Conservation (phyloP, 2,797 vertebrate species). For the Erethizon dorsatum region DNA sequence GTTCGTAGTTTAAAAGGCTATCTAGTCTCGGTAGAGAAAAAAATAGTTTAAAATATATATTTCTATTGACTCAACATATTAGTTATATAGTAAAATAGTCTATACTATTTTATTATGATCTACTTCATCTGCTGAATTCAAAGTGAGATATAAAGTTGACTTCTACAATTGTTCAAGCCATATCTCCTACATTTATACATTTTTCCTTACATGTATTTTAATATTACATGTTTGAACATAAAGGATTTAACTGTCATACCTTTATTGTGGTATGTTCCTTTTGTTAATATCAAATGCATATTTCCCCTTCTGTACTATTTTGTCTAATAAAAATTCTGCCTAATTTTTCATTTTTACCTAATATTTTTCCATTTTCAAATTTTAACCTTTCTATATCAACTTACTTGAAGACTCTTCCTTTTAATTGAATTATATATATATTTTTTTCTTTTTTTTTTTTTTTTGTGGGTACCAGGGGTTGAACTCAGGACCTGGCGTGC, state of each 20-base stretch:
- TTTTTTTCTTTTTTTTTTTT: too few relatives aligned
- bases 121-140: slow-evolving; percentile 4
- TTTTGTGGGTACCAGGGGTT: too few relatives aligned
- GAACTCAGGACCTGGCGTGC: too few relatives aligned
- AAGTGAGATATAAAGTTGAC: not conserved
- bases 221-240: not conserved
- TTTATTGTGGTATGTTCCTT: not conserved
- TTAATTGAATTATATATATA: not conserved
- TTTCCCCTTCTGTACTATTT: not conserved
- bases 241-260: slow-evolving; percentile 19
- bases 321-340: not conserved
- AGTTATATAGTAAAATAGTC: not conserved
- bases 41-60: not conserved
- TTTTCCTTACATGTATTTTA: not conserved
- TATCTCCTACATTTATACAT: not conserved
- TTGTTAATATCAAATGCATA: not conserved
- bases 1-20: not conserved
- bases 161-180: not conserved
- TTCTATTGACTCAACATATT: not conserved
- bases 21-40: not conserved
- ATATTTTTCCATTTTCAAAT: not conserved
- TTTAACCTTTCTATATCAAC: not conserved
- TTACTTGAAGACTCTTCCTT: not conserved
- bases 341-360: not conserved
- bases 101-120: not conserved